phyloP scores from a whole-genome alignment of 2,888 invertebrate species.

The Salpingus planirostris region DNA sequence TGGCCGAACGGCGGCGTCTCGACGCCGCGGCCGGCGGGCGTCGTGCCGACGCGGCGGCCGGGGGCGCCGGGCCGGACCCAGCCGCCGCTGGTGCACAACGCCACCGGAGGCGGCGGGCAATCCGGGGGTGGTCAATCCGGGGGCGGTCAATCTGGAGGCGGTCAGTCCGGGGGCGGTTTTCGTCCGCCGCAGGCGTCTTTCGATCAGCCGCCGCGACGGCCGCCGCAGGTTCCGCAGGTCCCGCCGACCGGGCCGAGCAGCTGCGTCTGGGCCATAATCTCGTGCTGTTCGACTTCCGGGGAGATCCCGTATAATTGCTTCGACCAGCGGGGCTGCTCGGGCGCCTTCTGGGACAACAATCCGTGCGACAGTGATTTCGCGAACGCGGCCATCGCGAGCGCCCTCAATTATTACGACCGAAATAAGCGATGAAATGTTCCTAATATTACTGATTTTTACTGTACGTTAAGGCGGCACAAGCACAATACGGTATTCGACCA shows the following conservation, averaged over 20 bases:
- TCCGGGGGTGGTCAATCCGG: neutral
- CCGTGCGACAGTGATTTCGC: constrained; percentile 59
- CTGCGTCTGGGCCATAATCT: constrained; percentile 68
- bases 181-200: constrained; percentile 2
- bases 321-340: constrained; percentile 61
- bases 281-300: constrained; percentile 54
- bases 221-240: neutral
- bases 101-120: neutral
- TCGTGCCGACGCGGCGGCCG: constrained; percentile 13
- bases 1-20: constrained; percentile 1
- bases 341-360: constrained; percentile 62
- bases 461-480: no score
- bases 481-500: no score
- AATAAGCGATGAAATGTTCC: constrained; percentile 4
- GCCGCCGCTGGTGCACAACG: constrained; percentile 23
- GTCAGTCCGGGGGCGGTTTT: neutral
- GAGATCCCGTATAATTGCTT: constrained; percentile 54
- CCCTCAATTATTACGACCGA: constrained; percentile 33
- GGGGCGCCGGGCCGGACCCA: constrained; percentile 12
- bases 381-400: constrained; percentile 48
- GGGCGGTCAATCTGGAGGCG: neutral
- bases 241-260: constrained; percentile 42
- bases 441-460: no score
- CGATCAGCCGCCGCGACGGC: constrained; percentile 1
- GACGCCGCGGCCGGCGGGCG: constrained; percentile 7